Evolutionary conservation across 1,140 invertebrate species (phyloP), one percentile per base, ranked within the genome.

Genomic region (Drosophila ogumai): DNA sequence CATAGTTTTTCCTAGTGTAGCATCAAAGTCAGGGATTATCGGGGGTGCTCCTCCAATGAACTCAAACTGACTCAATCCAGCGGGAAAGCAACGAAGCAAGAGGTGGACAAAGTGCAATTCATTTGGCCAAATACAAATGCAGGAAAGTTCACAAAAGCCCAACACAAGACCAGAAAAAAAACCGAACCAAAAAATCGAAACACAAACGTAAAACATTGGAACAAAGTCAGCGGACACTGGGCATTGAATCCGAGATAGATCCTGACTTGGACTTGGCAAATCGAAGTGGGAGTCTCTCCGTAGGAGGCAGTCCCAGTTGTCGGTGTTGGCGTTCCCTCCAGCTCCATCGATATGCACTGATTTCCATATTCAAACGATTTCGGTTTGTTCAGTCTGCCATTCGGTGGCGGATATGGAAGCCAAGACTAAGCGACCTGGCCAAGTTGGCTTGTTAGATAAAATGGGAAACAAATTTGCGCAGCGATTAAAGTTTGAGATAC

Each of bases 121-220:
- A 81, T 81, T 81, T 67, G 57, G 34, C 71, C 63, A 78, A 67
- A 54, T 75, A 61, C 66, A 73, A 73, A 72, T 58, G 69, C 65
- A 58, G 52, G 41, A 71, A 72, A 72, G 69, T 72, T 72, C 69
- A 72, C 66, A 72, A 41, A 71, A 50, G 69, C 69, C 54, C 44
- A 72, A 38, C 38, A 44, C 25, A 57, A 60, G 31, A 17, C 8
- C 32, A 49, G 36, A 6, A 12, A 40, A 73, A 59, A 57, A 25
- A 10, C 25, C 0, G 12, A 19, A 47, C 1, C 6, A 22, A 40
- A 71, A 56, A 32, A 22, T 34, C 50, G 32, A 63, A 40, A 68
- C 49, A 59, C 55, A 58, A 54, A 25, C 52, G 52, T 38, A 55
- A 54, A 46, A 43, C 46, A 54, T 31, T 22, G 56, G 40, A 15